Percentiles rank a stretch among this genome's conserved stretches.
Conservation (phyloP, 2,113 vertebrate species). For the Pelecanus crispus region DNA sequence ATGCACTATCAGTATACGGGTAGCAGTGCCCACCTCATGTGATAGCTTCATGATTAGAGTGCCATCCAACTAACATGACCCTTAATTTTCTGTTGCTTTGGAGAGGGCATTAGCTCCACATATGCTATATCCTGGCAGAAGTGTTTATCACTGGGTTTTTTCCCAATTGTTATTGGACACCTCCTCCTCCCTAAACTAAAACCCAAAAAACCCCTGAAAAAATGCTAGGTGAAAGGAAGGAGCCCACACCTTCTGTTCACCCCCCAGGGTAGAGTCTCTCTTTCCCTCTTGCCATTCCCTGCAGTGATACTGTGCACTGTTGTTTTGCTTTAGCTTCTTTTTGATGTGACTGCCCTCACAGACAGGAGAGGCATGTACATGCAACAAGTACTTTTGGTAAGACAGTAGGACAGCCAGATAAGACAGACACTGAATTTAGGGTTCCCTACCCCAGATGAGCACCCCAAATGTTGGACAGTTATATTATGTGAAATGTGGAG, state of each 20-base stretch:
- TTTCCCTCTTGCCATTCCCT: neutral
- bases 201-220: too few species aligned
- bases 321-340: neutral
- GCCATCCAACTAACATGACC: neutral
- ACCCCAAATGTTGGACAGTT: neutral
- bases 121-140: neutral
- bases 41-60: neutral
- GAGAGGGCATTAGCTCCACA: neutral
- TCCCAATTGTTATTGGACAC: neutral
- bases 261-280: neutral
- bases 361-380: rapidly evolving
- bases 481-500: neutral
- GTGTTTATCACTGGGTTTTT: neutral
- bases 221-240: neutral
- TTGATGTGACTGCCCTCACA: neutral
- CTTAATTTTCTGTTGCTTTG: neutral
- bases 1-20: neutral
- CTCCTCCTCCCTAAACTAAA: neutral
- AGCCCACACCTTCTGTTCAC: neutral
- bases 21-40: neutral
- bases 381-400: neutral
- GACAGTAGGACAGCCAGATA: neutral
- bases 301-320: neutral
- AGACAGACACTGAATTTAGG: neutral
- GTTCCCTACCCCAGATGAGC: neutral